A percentile compares a stretch with the other conserved stretches of the same genome.
Conservation (phyloP, 2,113 vertebrate genomes). For the Neolamprologus longior region DNA sequence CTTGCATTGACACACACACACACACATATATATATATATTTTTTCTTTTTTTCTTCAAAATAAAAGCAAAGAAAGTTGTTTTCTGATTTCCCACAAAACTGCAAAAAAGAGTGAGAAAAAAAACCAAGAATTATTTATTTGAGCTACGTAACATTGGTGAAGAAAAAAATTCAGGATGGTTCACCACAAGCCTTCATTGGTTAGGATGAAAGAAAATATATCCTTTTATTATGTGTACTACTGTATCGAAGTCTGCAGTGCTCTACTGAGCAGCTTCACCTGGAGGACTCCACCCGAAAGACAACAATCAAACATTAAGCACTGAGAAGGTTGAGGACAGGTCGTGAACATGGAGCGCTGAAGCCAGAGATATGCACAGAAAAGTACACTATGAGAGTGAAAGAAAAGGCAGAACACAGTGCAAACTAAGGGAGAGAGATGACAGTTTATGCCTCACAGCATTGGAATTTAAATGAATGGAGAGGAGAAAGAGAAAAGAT, state of each 20-base stretch:
- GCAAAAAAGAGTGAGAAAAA: neutral
- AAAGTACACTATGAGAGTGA: neutral
- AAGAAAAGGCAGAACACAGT: neutral
- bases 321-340: neutral
- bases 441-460: neutral
- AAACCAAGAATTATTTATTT: neutral
- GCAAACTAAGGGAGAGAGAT: neutral
- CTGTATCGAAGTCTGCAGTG: neutral
- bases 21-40: too few relatives aligned
- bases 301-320: neutral
- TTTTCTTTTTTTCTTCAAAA: accelerated
- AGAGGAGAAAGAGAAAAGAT: neutral
- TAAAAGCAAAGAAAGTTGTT: neutral
- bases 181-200: neutral
- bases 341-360: neutral
- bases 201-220: neutral
- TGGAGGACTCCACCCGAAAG: neutral
- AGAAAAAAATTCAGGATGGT: neutral
- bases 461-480: neutral
- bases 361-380: neutral
- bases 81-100: neutral
- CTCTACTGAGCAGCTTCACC: neutral
- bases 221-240: neutral
- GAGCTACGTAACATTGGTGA: neutral
- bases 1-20: neutral